Evolutionary conservation across 2,888 invertebrate species (phyloP), one percentile per base, ranked within the genome.

Genomic region (Drepanosiphum platanoidis): DNA sequence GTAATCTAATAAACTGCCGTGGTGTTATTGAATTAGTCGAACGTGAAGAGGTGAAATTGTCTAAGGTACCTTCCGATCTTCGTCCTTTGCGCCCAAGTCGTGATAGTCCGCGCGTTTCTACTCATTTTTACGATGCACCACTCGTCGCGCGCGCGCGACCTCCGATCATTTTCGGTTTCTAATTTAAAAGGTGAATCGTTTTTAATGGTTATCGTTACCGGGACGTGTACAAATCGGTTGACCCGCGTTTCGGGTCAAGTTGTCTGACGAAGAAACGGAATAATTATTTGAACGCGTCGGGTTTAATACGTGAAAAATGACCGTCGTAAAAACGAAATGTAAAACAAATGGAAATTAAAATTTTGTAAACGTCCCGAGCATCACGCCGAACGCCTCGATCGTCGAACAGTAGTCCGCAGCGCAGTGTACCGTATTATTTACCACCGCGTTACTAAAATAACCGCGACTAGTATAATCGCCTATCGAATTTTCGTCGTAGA

Each of bases 81-180:
- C n/a, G n/a, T n/a, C n/a, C n/a, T n/a, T n/a, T n/a, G n/a, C n/a
- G n/a, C n/a, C n/a, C n/a, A n/a, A n/a, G n/a, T n/a, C n/a, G n/a
- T n/a, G n/a, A n/a, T n/a, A n/a, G n/a, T n/a, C n/a, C n/a, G n/a
- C n/a, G n/a, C n/a, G n/a, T n/a, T n/a, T n/a, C n/a, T n/a, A n/a
- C n/a, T n/a, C n/a, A 52, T 52, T 18, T 27, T 36, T 61, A 30
- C 5, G 30, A 61, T 4, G 61, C 22, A 9, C 52, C 39, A 9
- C 36, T n/a, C 39, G 61, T 39, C 30, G 42, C 22, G 3, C 27
- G 61, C 42, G 32, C 18, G 30, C 66, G 64, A 79, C 66, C 78
- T 79, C 66, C n/a, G 27, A 66, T 79, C 66, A 66, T 79, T 66
- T 32, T 46, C n/a, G 42, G 66, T 46, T 79, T 79, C 78, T 79